A percentile compares a stretch with the other conserved stretches of the same genome.
Evolutionary conservation across 2,113 vertebrate species (phyloP).

Genomic region (Microtus richardsoni): DNA sequence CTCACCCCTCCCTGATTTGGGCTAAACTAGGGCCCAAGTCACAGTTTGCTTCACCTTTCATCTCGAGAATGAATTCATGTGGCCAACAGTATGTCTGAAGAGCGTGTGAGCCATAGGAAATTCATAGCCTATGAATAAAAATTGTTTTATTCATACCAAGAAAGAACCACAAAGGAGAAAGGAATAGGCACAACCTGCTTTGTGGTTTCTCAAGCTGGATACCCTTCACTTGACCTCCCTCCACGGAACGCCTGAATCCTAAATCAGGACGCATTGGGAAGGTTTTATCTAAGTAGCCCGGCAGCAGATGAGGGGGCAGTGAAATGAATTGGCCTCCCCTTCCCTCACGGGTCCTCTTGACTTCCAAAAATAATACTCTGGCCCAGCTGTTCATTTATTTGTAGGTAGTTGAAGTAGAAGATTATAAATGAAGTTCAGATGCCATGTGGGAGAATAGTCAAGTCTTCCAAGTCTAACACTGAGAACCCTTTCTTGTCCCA

Average conservation of each 20-base stretch:
- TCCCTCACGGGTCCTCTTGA: slow-evolving; percentile 62
- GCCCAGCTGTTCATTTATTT: slow-evolving; percentile 84
- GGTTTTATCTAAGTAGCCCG: slow-evolving; percentile 62
- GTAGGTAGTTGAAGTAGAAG: slow-evolving; percentile 80
- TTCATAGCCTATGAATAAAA: slow-evolving; percentile 66
- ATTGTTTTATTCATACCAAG: slow-evolving; percentile 75
- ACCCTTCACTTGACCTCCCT: slow-evolving; percentile 67
- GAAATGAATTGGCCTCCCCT: slow-evolving; percentile 68
- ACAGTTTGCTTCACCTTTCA: not conserved
- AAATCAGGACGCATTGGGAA: slow-evolving; percentile 71
- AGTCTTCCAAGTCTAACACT: slow-evolving; percentile 82
- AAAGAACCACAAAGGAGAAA: slow-evolving; percentile 21
- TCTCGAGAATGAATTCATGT: slow-evolving; percentile 13
- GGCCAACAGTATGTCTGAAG: slow-evolving; percentile 68
- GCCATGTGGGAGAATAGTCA: slow-evolving; percentile 72
- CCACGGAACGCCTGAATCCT: slow-evolving; percentile 61
- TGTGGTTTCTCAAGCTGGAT: slow-evolving; percentile 77
- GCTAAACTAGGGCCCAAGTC: not conserved
- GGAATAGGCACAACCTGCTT: slow-evolving; percentile 73
- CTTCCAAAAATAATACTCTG: slow-evolving; percentile 86
- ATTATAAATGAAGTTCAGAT: slow-evolving; percentile 85
- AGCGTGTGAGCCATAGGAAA: slow-evolving; percentile 42
- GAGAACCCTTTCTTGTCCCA: slow-evolving; percentile 69
- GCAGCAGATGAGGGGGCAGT: not conserved
- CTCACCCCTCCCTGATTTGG: not conserved